Evolutionary conservation across 1,140 invertebrate species (phyloP).

Genomic region (Brachionus paranguensis): DNA sequence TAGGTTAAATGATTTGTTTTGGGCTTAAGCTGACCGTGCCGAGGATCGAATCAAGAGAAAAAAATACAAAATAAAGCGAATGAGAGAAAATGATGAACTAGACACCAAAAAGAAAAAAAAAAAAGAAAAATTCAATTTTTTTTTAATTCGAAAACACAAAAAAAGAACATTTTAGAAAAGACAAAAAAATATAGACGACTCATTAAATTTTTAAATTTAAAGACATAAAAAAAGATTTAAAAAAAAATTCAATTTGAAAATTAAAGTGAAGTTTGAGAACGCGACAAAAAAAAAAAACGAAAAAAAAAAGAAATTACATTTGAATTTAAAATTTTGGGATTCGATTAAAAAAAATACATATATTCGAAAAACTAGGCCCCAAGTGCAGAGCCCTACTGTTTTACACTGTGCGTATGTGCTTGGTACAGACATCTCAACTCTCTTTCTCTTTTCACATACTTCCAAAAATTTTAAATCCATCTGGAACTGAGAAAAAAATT

Average conservation of each 20-base stretch:
- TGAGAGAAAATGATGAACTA: neutral
- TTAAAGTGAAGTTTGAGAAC: neutral
- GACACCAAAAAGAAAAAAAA: too few species aligned
- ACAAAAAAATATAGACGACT: constrained; percentile 21
- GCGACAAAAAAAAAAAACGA: neutral
- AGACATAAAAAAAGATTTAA: neutral
- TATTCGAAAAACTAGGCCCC: neutral
- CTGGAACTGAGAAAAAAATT: neutral
- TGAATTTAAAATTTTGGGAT: constrained; percentile 22
- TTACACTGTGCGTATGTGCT: neutral
- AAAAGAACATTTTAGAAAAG: neutral
- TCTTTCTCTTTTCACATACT: neutral
- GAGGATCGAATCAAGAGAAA: neutral
- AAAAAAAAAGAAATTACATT: neutral
- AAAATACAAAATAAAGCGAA: neutral
- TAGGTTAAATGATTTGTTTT: neutral
- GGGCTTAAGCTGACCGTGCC: neutral
- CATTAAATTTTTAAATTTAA: neutral
- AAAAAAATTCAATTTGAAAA: constrained; percentile 8
- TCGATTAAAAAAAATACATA: constrained; percentile 17
- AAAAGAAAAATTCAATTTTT: neutral
- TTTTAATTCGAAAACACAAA: neutral
- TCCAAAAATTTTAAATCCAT: constrained; percentile 23
- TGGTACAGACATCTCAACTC: neutral
- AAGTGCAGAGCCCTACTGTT: neutral